Conservation (phyloP, 2,888 invertebrate genomes). For the Eupelmus urozonus region DNA sequence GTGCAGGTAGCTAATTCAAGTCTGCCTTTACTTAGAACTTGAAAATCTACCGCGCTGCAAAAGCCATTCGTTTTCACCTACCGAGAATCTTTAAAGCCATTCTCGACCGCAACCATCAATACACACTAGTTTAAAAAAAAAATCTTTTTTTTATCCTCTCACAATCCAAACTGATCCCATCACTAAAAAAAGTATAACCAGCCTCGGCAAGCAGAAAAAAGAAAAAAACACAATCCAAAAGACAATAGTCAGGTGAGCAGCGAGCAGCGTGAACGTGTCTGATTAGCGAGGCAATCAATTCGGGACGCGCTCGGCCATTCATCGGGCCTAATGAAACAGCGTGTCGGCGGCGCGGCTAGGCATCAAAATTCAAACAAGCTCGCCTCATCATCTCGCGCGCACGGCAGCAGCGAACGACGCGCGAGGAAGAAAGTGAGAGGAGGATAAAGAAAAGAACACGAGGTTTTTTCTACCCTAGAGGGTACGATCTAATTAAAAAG, state of each 20-base stretch:
- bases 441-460: not conserved
- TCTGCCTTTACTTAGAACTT: too few species aligned
- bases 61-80: too few species aligned
- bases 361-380: conserved; percentile 63
- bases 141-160: not conserved
- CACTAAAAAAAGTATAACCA: too few species aligned
- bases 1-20: too few species aligned
- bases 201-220: not conserved
- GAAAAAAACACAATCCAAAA: not conserved
- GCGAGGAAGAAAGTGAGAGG: not conserved
- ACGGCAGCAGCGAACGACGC: not conserved
- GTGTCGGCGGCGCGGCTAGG: conserved; percentile 36
- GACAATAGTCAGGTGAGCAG: conserved; percentile 24
- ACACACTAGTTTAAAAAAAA: not conserved
- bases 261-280: conserved; percentile 41
- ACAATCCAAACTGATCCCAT: too few species aligned
- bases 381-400: conserved; percentile 61
- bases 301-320: conserved; percentile 56
- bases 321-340: conserved; percentile 60
- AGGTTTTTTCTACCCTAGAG: not conserved
- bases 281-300: conserved; percentile 63
- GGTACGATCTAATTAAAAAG: conserved; percentile 7
- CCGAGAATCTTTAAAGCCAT: too few species aligned
- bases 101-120: not conserved
- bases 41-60: too few species aligned